phyloP scores from a whole-genome alignment of 2,113 vertebrate genomes.

The Crotalus horridus region DNA sequence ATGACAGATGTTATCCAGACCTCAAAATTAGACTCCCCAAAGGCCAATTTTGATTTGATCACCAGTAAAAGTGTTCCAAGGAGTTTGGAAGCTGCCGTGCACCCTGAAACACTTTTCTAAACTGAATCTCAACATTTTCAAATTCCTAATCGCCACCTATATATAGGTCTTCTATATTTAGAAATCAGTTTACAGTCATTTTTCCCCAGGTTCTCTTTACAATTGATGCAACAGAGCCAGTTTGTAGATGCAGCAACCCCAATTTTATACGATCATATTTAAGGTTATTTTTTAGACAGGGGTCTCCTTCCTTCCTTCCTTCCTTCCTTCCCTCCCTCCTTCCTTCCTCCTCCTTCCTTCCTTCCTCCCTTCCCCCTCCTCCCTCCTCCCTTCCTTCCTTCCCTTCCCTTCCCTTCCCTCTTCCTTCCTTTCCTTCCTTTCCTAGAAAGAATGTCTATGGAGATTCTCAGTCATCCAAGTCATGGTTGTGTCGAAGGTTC shows the following conservation, averaged over 20 bases:
- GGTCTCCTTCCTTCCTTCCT: not conserved
- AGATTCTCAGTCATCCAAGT: too few species aligned
- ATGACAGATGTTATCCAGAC: not conserved
- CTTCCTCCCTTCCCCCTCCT: rapidly evolving
- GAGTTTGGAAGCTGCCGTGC: not conserved
- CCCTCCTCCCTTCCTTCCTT: too few species aligned
- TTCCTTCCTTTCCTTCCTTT: too few species aligned
- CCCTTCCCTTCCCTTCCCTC: too few species aligned
- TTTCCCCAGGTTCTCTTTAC: not conserved
- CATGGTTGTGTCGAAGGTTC: too few species aligned
- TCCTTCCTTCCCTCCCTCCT: too few species aligned
- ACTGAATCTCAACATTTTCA: not conserved
- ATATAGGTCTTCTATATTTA: not conserved
- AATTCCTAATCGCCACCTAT: not conserved
- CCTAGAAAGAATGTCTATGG: too few species aligned
- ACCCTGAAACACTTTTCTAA: not conserved
- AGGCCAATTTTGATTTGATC: not conserved
- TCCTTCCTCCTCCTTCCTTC: too few species aligned
- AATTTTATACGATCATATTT: not conserved
- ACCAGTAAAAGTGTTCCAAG: not conserved
- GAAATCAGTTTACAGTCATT: not conserved
- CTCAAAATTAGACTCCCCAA: not conserved
- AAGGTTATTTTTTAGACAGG: not conserved
- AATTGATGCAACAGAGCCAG: not conserved
- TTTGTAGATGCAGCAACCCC: not conserved